Conservation (phyloP, 2,113 vertebrate species). For the Grantiella picta region DNA sequence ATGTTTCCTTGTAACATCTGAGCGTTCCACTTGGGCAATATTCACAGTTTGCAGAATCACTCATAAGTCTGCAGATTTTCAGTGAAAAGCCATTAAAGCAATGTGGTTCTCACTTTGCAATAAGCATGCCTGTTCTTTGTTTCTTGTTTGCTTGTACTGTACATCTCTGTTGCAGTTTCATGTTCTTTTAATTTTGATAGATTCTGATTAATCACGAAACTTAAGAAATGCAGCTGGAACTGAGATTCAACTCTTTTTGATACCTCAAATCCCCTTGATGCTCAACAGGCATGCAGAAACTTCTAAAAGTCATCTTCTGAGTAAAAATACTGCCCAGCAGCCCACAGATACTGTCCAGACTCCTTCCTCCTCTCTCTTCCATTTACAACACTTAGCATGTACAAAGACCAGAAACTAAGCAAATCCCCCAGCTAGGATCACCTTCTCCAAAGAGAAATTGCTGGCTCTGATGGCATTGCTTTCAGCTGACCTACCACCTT, state of each 20-base stretch:
- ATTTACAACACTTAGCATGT: neutral
- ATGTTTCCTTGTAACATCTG: neutral
- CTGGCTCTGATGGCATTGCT: neutral
- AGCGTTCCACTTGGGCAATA: neutral
- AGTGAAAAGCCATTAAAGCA: neutral
- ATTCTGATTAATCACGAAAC: neutral
- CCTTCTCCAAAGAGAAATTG: neutral
- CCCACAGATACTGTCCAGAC: slow-evolving; percentile 24
- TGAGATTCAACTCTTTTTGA: neutral
- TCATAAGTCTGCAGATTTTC: neutral
- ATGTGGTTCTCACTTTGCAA: neutral
- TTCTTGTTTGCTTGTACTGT: neutral
- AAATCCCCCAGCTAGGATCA: neutral
- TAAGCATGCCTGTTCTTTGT: neutral
- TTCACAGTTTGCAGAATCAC: neutral
- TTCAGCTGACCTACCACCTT: neutral
- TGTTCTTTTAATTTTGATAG: neutral
- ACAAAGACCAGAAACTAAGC: neutral
- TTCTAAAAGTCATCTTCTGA: neutral
- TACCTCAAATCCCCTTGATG: neutral
- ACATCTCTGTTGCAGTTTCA: neutral
- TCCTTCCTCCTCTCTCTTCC: neutral
- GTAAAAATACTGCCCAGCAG: neutral
- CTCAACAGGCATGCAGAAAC: slow-evolving; percentile 1
- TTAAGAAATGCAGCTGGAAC: neutral